Evolutionary conservation across 1,140 invertebrate species (phyloP), one percentile per base, ranked within the genome.

Genomic region (Pygmarrhopalites habei): DNA sequence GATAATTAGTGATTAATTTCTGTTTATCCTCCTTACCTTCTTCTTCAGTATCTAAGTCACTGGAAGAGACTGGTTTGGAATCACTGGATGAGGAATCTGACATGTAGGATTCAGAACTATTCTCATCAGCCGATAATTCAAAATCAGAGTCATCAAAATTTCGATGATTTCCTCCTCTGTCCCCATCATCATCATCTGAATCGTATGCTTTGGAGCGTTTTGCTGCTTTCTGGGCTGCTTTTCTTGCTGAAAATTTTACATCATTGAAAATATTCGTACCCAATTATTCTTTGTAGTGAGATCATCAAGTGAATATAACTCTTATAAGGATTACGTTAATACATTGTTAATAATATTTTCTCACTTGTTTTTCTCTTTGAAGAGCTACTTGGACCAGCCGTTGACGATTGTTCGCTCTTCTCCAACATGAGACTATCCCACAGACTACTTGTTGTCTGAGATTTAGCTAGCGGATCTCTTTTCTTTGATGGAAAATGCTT

Each of bases 401-500:
- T 28, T 60, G 28, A 26, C 60, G 58, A 28, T 49, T n/a, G 46
- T 64, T 55, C 19, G 63, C 80, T 25, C 5, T 21, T 3, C 7
- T 80, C 77, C 1, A 75, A 76, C 30, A 79, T 77, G 2, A 67
- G 19, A 4, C 77, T 69, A 25, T 77, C 74, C 64, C 78, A 75
- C 65, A 65, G 71, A 65, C 4, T 72, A 71, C 56, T 74, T 72
- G 12, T 78, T 73, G 12, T 77, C 75, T 39, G 73, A 43, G 63
- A 39, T 19, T 46, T 26, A 58, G 51, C 25, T 46, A 29, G 60
- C 71, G 51, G 59, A 69, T 62, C 7, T 59, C 58, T 49, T 62
- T 58, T 59, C 93, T 91, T 64, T 92, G 82, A 75, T 5, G 95
- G 95, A 74, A 98, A 98, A 78, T 98, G 92, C 74, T 96, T 96